Conservation (phyloP, 2,113 vertebrate genomes). For the Saccopteryx bilineata region DNA sequence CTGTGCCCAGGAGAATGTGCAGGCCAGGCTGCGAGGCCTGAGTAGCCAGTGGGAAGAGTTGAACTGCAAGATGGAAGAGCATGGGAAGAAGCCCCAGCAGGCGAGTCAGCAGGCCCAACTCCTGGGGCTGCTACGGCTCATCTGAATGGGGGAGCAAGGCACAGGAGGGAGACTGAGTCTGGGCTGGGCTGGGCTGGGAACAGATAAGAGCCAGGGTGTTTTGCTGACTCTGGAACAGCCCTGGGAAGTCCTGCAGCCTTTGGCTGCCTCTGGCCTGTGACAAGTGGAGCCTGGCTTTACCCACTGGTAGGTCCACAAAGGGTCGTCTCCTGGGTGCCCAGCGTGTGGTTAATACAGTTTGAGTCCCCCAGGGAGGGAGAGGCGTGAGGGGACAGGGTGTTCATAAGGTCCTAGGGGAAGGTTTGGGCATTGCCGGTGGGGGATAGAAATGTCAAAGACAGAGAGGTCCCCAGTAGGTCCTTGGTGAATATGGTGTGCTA, state of each 20-base stretch:
- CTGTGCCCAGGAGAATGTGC: conserved; percentile 85
- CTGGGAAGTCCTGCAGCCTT: not conserved
- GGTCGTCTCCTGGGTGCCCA: not conserved
- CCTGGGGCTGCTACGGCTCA: conserved; percentile 93
- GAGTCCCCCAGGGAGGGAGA: not conserved
- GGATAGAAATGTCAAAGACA: not conserved
- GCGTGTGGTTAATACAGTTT: not conserved
- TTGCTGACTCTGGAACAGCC: not conserved
- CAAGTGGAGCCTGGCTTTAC: not conserved
- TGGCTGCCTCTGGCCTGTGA: not conserved
- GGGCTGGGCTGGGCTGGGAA: not conserved
- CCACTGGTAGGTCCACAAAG: not conserved
- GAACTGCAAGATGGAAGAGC: conserved; percentile 90
- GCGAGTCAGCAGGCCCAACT: conserved; percentile 93
- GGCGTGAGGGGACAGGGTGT: not conserved
- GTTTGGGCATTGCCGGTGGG: not conserved
- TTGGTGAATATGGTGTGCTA: not conserved
- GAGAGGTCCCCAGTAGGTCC: not conserved
- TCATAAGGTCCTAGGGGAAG: not conserved
- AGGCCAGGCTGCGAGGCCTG: conserved; percentile 86
- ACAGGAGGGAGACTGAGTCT: not conserved
- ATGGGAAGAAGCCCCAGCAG: conserved; percentile 91
- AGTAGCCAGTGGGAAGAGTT: conserved; percentile 90
- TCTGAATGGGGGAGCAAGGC: not conserved
- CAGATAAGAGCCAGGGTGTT: not conserved